These are phyloP conservation scores for Acrossocheilus fasciatus DNA, from an alignment of 2,797 vertebrate genomes.

Conservation along the genomic window DNA sequence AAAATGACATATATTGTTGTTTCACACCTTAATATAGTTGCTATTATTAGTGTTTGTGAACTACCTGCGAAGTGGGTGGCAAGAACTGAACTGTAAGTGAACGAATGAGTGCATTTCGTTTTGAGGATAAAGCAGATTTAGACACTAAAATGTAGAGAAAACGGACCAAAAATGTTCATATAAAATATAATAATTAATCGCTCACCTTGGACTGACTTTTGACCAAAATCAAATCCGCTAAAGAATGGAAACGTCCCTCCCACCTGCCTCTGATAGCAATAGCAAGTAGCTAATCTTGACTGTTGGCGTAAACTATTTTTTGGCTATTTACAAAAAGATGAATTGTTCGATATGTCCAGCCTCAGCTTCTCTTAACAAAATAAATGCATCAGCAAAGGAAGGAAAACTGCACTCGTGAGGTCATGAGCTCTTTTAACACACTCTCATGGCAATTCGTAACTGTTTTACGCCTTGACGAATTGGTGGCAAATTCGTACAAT, in stretches of 20 bases:
- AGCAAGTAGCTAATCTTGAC: neutral
- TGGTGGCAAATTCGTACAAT: neutral
- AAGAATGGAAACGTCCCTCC: neutral
- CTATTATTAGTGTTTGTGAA: constrained; percentile 21
- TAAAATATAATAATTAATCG: neutral
- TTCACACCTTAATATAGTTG: neutral
- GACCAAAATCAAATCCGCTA: neutral
- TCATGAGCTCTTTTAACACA: neutral
- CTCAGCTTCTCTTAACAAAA: neutral
- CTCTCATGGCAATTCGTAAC: neutral
- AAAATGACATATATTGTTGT: neutral
- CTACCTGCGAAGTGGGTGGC: neutral
- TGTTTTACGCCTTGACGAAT: neutral
- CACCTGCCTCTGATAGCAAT: neutral
- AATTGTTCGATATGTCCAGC: neutral
- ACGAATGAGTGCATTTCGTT: neutral
- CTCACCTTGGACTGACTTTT: neutral
- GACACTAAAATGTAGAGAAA: neutral
- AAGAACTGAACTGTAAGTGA: neutral
- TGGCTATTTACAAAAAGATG: neutral
- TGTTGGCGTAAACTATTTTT: neutral
- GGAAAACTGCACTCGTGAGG: neutral
- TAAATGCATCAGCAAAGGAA: neutral
- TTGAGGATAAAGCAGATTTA: neutral
- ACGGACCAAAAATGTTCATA: neutral